Conservation (phyloP, 1,140 invertebrate genomes). For the Yoshiicerus persimilis region DNA sequence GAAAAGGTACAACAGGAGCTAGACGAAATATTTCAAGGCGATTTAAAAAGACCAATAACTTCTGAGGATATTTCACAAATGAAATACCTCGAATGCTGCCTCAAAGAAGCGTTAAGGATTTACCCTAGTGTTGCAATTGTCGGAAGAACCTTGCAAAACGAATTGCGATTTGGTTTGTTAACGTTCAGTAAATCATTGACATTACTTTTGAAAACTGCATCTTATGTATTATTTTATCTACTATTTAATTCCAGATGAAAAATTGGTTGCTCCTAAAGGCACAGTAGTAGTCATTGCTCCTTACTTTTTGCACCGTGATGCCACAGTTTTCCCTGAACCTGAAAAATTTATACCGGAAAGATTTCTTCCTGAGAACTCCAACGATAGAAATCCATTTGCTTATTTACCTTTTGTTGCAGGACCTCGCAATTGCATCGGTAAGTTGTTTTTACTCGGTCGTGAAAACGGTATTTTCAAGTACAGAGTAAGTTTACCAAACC, state of each 20-base stretch:
- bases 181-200: too few species aligned
- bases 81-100: conserved; percentile 55
- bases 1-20: conserved; percentile 58
- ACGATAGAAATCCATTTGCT: conserved; percentile 51
- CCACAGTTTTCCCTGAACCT: conserved; percentile 49
- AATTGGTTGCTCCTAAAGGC: conserved; percentile 1
- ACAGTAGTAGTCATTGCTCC: not conserved
- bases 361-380: conserved; percentile 45
- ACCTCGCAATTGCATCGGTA: conserved; percentile 60
- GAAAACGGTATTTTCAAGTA: too few species aligned
- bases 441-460: too few species aligned
- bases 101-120: conserved; percentile 53
- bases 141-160: conserved; percentile 59
- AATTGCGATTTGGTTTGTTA: conserved; percentile 10
- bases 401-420: conserved; percentile 60
- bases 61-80: conserved; percentile 57
- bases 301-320: conserved; percentile 33
- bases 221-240: not conserved
- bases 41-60: conserved; percentile 53
- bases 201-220: too few species aligned
- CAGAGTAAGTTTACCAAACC: too few species aligned
- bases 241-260: not conserved
- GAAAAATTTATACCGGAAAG: conserved; percentile 50
- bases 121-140: conserved; percentile 68
- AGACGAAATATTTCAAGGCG: conserved; percentile 56